Conservation (phyloP, 2,888 invertebrate species). For the Eupithecia centaureata region DNA sequence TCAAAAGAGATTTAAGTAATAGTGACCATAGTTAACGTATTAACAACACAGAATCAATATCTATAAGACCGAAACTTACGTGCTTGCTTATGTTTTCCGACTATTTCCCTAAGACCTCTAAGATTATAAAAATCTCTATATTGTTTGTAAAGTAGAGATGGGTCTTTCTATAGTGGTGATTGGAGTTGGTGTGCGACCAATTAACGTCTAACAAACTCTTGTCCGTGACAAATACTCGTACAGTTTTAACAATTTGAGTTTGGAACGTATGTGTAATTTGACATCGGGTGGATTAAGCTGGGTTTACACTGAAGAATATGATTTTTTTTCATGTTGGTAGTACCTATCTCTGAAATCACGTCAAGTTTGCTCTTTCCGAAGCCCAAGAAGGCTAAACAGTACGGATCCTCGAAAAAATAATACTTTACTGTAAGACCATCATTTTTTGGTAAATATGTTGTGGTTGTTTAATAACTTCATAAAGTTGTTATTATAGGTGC, state of each 20-base stretch:
- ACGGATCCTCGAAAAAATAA: no score
- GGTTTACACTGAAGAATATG: constrained; percentile 48
- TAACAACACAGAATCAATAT: constrained; percentile 73
- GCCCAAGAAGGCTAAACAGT: no score
- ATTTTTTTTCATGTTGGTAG: no score
- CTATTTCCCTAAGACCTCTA: constrained; percentile 23
- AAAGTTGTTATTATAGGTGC: no score
- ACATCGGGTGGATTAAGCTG: constrained; percentile 57
- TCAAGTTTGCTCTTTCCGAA: no score
- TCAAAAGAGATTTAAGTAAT: constrained; percentile 66
- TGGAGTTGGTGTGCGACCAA: constrained; percentile 70
- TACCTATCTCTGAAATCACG: no score
- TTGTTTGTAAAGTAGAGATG: neutral
- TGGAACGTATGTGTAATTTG: constrained; percentile 74
- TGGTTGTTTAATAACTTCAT: no score
- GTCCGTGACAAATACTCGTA: constrained; percentile 79
- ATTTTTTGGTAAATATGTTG: no score
- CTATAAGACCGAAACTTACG: constrained; percentile 69
- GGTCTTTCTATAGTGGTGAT: constrained; percentile 53
- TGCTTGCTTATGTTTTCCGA: constrained; percentile 51
- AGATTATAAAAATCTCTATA: constrained; percentile 5
- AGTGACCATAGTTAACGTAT: constrained; percentile 72
- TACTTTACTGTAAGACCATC: no score
- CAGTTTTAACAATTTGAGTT: constrained; percentile 81
- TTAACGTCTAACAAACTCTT: constrained; percentile 78